These are phyloP conservation scores for Erebia ligea DNA, from an alignment of 2,888 invertebrate species.

Conservation along the genomic window DNA sequence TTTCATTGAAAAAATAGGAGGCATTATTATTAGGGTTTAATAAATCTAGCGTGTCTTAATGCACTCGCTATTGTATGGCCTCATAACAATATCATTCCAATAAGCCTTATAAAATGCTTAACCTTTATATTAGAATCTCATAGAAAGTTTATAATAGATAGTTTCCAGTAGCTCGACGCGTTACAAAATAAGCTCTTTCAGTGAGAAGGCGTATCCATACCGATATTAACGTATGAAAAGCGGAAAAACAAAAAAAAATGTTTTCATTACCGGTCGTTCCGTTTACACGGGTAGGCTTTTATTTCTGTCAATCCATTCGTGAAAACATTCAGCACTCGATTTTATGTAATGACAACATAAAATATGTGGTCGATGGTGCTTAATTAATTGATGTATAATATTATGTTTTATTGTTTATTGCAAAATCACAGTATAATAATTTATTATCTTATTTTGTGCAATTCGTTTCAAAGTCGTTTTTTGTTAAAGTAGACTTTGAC, in stretches of 20 bases:
- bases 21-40: neutral
- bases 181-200: neutral
- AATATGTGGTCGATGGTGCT: constrained; percentile 47
- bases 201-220: constrained; percentile 44
- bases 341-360: constrained; percentile 29
- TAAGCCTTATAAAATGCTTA: neutral
- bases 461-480: no score
- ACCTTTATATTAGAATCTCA: neutral
- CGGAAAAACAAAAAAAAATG: constrained; percentile 53
- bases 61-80: neutral
- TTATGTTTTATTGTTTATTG: no score
- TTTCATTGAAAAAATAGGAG: neutral
- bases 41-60: neutral
- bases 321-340: constrained; percentile 41
- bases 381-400: no score
- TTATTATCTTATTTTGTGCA: no score
- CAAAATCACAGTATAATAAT: no score
- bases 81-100: neutral
- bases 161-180: neutral
- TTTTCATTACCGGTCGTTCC: constrained; percentile 66
- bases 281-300: constrained; percentile 60
- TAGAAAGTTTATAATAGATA: neutral
- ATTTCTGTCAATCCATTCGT: constrained; percentile 58
- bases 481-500: no score
- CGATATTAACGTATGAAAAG: constrained; percentile 37